Evolutionary conservation across 2,888 invertebrate genomes (phyloP).

Genomic region (Odontothrips loti): DNA sequence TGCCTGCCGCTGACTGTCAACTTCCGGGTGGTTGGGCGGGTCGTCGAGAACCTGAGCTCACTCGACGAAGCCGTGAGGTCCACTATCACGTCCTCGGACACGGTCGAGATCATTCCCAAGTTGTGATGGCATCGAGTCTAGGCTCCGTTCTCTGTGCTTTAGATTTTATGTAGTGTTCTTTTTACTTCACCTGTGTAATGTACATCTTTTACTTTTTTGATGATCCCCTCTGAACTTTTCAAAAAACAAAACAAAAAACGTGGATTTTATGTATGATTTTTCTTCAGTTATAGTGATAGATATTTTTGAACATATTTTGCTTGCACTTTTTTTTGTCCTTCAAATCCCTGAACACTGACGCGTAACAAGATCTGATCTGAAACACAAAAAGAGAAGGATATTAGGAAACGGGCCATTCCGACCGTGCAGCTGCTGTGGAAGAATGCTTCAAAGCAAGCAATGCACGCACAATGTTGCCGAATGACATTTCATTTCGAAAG

Average conservation of each 20-base stretch:
- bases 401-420: no score
- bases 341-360: neutral
- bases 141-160: neutral
- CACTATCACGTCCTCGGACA: neutral
- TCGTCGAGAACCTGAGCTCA: neutral
- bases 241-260: no score
- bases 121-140: neutral
- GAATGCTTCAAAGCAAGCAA: no score
- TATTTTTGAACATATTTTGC: neutral
- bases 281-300: neutral
- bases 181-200: neutral
- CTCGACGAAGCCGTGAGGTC: neutral
- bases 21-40: neutral
- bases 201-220: neutral
- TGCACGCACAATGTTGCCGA: no score
- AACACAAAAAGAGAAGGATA: no score
- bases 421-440: no score
- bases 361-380: neutral
- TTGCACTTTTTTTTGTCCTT: neutral
- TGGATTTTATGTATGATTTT: neutral
- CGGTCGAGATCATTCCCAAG: neutral
- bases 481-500: no score
- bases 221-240: neutral
- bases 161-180: neutral
- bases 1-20: neutral